Evolutionary conservation across 1,140 invertebrate species (phyloP), one percentile per base, ranked within the genome.

Genomic region (Mya arenaria): DNA sequence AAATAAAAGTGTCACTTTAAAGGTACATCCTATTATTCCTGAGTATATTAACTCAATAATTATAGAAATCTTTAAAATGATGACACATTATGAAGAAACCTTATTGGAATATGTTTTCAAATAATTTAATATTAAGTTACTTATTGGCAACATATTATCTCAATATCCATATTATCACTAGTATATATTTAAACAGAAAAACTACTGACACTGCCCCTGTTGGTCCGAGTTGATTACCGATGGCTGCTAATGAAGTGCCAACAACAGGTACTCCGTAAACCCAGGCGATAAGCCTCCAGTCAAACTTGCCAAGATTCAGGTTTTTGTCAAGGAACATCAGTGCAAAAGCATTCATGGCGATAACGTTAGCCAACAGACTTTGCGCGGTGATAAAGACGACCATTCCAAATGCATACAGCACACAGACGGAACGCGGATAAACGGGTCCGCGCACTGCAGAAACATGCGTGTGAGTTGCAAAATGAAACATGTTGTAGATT

Each of bases 151-250:
- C n/a, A 1, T 32, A 71, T 28, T 2, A 28, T 34, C 1, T 28
- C 10, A 6, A 71, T 13, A 71, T 15, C 13, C 19, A 4, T 19
- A 71, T 1, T 48, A 68, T 19, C 3, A 23, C 4, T 44, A 23
- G 23, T 4, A n/a, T 2, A 32, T 71, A 15, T 25, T 71, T n/a
- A 55, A 0, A 5, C 15, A 10, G 4, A 37, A 30, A 30, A 15
- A 19, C 63, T 37, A 85, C 75, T 83, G 68, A 85, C 84, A 83
- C 82, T 71, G 84, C 39, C 32, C 84, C 84, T 17, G 78, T 83
- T n/a, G 84, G 84, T 69, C 84, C 84, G 34, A 83, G 56, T 23
- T 79, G 62, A 32, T 60, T 71, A 5, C 55, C 13, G 13, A 55
- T 72, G 17, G 62, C 80, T 6, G 80, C 84, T 55, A 82, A 80